These are phyloP conservation scores for Thomomys bottae DNA, from an alignment of 2,113 vertebrate species.

Conservation along the genomic window DNA sequence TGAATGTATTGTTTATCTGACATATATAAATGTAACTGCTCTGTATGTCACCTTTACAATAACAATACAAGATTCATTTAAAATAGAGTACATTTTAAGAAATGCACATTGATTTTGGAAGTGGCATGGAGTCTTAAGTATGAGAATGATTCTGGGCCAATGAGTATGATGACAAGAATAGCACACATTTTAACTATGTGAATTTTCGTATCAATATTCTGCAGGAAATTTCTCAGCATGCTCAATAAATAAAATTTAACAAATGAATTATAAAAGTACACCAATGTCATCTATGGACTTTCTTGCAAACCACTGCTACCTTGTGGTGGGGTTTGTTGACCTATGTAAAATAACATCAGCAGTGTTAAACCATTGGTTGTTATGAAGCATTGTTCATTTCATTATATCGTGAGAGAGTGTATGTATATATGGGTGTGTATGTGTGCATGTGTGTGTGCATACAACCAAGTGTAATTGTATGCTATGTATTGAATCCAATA, in stretches of 20 bases:
- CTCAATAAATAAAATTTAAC: background rate
- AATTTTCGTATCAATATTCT: too few relatives aligned
- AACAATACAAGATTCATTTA: too few relatives aligned
- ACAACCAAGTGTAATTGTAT: background rate
- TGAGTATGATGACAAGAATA: background rate
- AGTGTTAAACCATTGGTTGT: background rate
- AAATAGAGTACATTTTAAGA: background rate
- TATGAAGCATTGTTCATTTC: background rate
- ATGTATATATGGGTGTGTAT: background rate
- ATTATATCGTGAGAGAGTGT: too few relatives aligned
- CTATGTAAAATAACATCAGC: background rate
- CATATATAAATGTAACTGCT: too few relatives aligned
- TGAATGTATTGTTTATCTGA: too few relatives aligned
- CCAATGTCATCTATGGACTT: background rate
- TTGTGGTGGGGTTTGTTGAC: background rate
- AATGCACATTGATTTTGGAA: slow-evolving; percentile 49
- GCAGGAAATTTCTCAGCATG: slow-evolving; percentile 19
- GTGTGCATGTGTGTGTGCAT: too few relatives aligned
- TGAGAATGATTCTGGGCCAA: background rate
- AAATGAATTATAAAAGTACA: background rate
- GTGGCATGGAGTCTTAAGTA: background rate
- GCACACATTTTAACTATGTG: background rate
- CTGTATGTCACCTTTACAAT: too few relatives aligned
- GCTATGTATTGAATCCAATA: background rate
- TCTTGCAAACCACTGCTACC: background rate